These are phyloP conservation scores for Stramonita haemastoma DNA, from an alignment of 2,888 invertebrate species.

Conservation along the genomic window DNA sequence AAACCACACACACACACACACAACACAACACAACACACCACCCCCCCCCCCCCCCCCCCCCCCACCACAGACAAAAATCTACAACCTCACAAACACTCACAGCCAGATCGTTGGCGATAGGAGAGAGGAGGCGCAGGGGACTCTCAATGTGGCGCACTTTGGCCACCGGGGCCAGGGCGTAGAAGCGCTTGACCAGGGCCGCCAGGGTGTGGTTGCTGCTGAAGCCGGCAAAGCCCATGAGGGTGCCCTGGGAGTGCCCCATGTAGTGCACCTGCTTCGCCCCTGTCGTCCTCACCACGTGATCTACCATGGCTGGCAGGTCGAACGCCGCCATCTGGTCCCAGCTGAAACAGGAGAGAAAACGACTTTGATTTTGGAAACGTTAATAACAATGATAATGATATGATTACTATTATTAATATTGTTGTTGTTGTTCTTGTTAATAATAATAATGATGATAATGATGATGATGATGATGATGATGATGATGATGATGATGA, in stretches of 20 bases:
- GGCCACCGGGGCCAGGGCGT: slow-evolving; percentile 78
- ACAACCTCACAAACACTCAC: slow-evolving; percentile 44
- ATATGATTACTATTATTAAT: too few species aligned
- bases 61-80: too few species aligned
- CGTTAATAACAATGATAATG: too few species aligned
- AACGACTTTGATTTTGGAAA: too few species aligned
- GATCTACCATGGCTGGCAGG: slow-evolving; percentile 89
- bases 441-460: too few species aligned
- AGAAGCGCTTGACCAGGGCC: slow-evolving; percentile 71
- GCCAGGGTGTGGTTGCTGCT: slow-evolving; percentile 68
- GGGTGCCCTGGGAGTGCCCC: slow-evolving; percentile 92
- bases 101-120: slow-evolving; percentile 60
- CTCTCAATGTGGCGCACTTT: slow-evolving; percentile 64
- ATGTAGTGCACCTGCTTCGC: slow-evolving; percentile 85
- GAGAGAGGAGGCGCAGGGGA: slow-evolving; percentile 62
- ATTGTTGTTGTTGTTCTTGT: too few species aligned
- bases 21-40: too few species aligned
- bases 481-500: too few species aligned
- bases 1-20: too few species aligned
- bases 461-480: too few species aligned
- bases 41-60: too few species aligned
- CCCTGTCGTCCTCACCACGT: slow-evolving; percentile 82
- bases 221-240: slow-evolving; percentile 75
- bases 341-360: slow-evolving; percentile 80
- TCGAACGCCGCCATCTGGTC: slow-evolving; percentile 93